These are phyloP conservation scores for Brotula barbata DNA, from an alignment of 2,797 vertebrate genomes.

Conservation along the genomic window DNA sequence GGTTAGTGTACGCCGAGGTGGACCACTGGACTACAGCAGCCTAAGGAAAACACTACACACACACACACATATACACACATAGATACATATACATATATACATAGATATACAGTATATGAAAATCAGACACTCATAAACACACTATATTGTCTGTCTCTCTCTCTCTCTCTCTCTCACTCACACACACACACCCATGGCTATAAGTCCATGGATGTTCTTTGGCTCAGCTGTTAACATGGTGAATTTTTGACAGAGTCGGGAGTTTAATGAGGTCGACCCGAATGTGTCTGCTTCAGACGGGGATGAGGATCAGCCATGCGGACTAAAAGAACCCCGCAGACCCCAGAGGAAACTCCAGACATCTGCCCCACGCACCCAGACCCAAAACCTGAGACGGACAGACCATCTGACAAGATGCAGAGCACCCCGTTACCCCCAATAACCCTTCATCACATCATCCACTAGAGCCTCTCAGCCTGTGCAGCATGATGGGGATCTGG, in stretches of 20 bases:
- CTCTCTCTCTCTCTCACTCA: not conserved
- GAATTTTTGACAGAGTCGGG: conserved; percentile 17
- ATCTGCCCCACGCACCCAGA: not conserved
- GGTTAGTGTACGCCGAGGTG: conserved; percentile 64
- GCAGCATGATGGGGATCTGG: no score
- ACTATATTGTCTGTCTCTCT: not conserved
- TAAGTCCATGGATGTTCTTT: not conserved
- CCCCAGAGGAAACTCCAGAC: not conserved
- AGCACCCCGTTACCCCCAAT: no score
- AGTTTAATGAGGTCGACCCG: conserved; percentile 31
- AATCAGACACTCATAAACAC: not conserved
- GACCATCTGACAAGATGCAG: no score
- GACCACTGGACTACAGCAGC: conserved; percentile 43
- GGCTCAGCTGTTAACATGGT: not conserved
- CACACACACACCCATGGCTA: not conserved
- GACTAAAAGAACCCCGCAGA: conserved; percentile 9
- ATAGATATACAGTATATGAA: not conserved
- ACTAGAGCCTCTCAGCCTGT: no score
- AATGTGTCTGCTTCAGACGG: conserved; percentile 20
- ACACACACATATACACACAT: no score
- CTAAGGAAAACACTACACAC: not conserved
- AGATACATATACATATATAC: no score
- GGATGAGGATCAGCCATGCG: not conserved
- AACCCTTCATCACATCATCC: no score
- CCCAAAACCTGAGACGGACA: not conserved